Evolutionary conservation across 2,888 invertebrate genomes (phyloP).

Genomic region (Cyaniris semiargus): DNA sequence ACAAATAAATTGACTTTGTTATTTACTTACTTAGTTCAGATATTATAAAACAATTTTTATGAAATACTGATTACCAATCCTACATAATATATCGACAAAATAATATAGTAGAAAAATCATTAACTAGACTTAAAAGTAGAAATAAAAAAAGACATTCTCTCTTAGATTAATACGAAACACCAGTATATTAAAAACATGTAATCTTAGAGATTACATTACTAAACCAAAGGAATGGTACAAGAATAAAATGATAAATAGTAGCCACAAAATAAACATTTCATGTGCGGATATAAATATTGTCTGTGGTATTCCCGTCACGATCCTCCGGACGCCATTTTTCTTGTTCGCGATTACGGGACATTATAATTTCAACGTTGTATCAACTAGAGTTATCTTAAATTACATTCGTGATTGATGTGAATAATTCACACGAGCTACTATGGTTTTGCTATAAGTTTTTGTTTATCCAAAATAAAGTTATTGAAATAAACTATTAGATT

Average conservation of each 20-base stretch:
- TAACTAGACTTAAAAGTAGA: too few relatives aligned
- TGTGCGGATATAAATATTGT: slow-evolving; percentile 26
- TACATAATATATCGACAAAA: too few relatives aligned
- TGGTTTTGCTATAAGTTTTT: background rate
- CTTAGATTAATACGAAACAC: background rate
- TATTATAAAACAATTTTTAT: too few relatives aligned
- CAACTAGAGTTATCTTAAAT: slow-evolving; percentile 30
- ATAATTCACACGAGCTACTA: background rate
- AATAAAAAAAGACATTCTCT: background rate
- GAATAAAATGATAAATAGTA: slow-evolving; percentile 26
- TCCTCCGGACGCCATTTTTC: slow-evolving; percentile 22
- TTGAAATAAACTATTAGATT: too few relatives aligned
- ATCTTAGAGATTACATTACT: background rate
- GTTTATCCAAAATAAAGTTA: background rate
- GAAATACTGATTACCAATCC: too few relatives aligned
- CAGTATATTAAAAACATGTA: background rate
- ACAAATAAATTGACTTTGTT: background rate
- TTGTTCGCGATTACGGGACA: slow-evolving; percentile 29
- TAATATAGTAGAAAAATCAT: too few relatives aligned
- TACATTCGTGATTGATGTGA: slow-evolving; percentile 26
- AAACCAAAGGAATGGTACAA: slow-evolving; percentile 8
- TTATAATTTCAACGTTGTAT: slow-evolving; percentile 32
- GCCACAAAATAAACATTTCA: slow-evolving; percentile 22
- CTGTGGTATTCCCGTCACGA: slow-evolving; percentile 22
- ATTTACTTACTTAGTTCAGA: too few relatives aligned